Percentiles rank a stretch among this genome's conserved stretches.
Conservation (phyloP, 92 coral and sea anemone genomes). For the Epizoanthus stellaris region DNA sequence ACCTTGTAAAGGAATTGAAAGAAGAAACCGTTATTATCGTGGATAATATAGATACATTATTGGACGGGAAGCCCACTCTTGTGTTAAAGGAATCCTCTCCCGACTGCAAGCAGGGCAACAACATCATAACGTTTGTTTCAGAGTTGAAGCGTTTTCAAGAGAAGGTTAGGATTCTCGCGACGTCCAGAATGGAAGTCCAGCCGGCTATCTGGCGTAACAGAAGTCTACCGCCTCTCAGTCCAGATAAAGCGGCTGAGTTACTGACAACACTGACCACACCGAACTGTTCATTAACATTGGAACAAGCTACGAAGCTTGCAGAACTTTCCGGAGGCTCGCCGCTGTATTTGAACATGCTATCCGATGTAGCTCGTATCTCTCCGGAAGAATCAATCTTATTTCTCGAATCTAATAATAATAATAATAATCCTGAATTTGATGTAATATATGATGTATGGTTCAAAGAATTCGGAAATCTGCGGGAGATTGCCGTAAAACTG, state of each 20-base stretch:
- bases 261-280: not conserved
- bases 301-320: not conserved
- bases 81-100: not conserved
- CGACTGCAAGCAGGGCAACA: not conserved
- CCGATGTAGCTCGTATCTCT: not conserved
- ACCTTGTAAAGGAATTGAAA: conserved; percentile 9
- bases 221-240: not conserved
- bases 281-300: not conserved
- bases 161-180: conserved; percentile 13
- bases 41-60: conserved; percentile 8
- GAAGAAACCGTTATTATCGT: conserved; percentile 14
- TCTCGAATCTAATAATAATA: not conserved
- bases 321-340: conserved; percentile 8
- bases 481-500: not conserved
- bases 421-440: not conserved
- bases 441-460: not conserved
- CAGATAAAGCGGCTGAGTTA: not conserved
- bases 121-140: conserved; percentile 5
- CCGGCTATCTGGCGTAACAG: not conserved
- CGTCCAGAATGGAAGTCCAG: not conserved
- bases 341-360: not conserved
- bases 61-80: not conserved
- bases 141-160: not conserved
- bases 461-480: not conserved
- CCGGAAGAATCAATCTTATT: no score